Evolutionary conservation across 2,888 invertebrate species (phyloP), one percentile per base, ranked within the genome.

Genomic region (Aphidoletes aphidimyza): DNA sequence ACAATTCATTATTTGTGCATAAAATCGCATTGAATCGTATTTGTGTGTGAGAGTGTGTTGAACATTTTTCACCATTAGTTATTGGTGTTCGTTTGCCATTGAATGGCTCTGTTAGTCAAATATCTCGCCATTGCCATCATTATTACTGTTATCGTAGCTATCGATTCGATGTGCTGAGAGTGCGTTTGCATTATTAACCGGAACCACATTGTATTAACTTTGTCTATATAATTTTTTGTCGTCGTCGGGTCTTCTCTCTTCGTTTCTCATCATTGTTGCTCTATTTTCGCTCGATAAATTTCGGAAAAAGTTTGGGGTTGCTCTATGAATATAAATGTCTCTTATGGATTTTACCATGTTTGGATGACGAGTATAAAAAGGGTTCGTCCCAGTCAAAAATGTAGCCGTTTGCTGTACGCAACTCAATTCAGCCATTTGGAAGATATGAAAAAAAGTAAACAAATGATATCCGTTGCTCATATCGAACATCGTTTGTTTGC

Each of bases 1-100:
- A 81, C 81, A 81, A 81, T 81, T 81, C 81, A 81, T 81, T 81
- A 81, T 81, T 81, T 81, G 81, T 81, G 81, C 81, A 81, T 81
- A 81, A 81, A 81, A 81, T 81, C 36, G 78, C 26, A 54, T 26
- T 54, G 54, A 26, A 47, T 54, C n/a, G 22, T 54, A 5, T 54
- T n/a, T 22, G 54, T 54, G 14, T 22, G 47, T 54, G n/a, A 22
- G 5, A 30, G 54, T 54, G 17, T n/a, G 37, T n/a, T 9, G 0
- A n/a, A 81, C 1, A 11, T 11, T 81, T 81, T 37, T n/a, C 39
- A 1, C 37, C 81, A 81, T 81, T n/a, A 39, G 81, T 22, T 81
- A 81, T 81, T 81, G n/a, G 6, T 14, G 5, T 30, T 3, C 30
- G 8, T 6, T 47, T 8, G 11, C 5, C 37, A 78, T 78, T 78